phyloP scores from a whole-genome alignment of 2,888 invertebrate species.

The Hyles lineata region DNA sequence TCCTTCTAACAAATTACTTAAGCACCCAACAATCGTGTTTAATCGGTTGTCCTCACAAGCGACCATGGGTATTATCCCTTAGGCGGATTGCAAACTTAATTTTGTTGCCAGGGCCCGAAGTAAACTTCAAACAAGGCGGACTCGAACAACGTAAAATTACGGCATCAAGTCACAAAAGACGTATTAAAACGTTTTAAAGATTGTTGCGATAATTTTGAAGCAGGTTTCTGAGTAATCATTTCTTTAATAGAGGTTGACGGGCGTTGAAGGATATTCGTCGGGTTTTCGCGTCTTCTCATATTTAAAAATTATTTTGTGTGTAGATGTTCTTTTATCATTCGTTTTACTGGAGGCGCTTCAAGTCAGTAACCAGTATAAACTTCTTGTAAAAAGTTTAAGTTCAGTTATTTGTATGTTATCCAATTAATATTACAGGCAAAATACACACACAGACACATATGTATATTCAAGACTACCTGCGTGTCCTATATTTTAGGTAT shows the following conservation, averaged over 20 bases:
- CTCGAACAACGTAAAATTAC: conserved; percentile 6
- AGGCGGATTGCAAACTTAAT: conserved; percentile 42
- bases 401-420: no score
- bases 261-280: not conserved
- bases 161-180: conserved; percentile 1
- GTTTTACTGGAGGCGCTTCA: no score
- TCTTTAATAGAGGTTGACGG: not conserved
- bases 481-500: no score
- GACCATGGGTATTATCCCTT: conserved; percentile 38
- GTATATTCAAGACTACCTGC: no score
- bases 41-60: conserved; percentile 21
- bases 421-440: no score
- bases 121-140: conserved; percentile 25
- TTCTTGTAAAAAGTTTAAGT: no score
- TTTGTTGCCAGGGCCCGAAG: conserved; percentile 30
- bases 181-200: conserved; percentile 4
- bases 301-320: not conserved
- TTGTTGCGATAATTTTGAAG: conserved; percentile 3
- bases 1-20: conserved; percentile 4
- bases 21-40: conserved; percentile 8
- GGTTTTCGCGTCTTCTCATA: not conserved
- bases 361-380: no score
- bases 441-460: no score
- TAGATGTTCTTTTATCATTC: no score
- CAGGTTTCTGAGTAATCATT: not conserved